Percentiles rank a stretch among this genome's conserved stretches.
phyloP scores from a whole-genome alignment of 2,888 invertebrate genomes.

The Cantharis flavilabris region DNA sequence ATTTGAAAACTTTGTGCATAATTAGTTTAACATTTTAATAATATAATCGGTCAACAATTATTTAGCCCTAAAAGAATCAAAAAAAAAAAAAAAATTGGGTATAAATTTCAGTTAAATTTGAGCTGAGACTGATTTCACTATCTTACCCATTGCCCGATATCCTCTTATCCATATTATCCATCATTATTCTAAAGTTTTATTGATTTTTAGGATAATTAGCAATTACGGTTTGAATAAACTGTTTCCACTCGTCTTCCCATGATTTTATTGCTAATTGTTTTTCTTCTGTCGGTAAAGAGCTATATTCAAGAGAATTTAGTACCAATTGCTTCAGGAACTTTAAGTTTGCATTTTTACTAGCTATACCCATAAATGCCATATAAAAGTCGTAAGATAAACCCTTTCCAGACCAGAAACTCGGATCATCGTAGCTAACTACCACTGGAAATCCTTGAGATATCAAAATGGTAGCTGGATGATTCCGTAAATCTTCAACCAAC shows the following conservation, averaged over 20 bases:
- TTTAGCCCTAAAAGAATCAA: too few relatives aligned
- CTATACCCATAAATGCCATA: slow-evolving; percentile 72
- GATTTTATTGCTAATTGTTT: slow-evolving; percentile 57
- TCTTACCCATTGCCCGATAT: too few relatives aligned
- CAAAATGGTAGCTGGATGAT: slow-evolving; percentile 69
- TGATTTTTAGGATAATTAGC: neutral
- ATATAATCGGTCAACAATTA: too few relatives aligned
- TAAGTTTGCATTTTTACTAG: slow-evolving; percentile 67
- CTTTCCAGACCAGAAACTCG: slow-evolving; percentile 68
- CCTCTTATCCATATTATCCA: too few relatives aligned
- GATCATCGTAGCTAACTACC: slow-evolving; percentile 72
- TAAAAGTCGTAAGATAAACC: slow-evolving; percentile 74
- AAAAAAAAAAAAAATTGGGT: too few relatives aligned
- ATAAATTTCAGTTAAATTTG: too few relatives aligned
- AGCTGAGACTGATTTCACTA: too few relatives aligned
- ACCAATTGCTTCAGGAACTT: slow-evolving; percentile 70
- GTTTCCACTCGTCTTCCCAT: slow-evolving; percentile 61
- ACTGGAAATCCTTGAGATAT: slow-evolving; percentile 69
- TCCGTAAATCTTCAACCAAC: slow-evolving; percentile 69
- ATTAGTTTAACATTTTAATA: too few relatives aligned
- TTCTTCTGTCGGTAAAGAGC: slow-evolving; percentile 58
- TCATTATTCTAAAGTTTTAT: too few relatives aligned
- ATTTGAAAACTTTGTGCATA: too few relatives aligned
- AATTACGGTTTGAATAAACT: neutral
- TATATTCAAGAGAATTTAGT: slow-evolving; percentile 70